These are phyloP conservation scores for Dryococelus australis DNA, from an alignment of 2,888 invertebrate genomes.

Conservation along the genomic window DNA sequence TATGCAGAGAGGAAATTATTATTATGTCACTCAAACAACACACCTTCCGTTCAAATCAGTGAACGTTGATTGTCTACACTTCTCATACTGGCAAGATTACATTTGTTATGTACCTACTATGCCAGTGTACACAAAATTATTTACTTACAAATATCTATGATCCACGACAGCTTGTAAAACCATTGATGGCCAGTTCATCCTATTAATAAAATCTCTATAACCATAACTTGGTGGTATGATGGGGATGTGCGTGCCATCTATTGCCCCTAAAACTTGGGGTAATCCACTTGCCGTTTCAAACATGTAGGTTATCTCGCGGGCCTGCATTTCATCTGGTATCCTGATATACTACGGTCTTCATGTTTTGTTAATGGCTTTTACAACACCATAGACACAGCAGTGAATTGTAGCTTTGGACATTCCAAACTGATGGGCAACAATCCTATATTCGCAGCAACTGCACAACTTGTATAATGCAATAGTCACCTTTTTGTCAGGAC, in stretches of 20 bases:
- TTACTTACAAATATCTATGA: constrained; percentile 41
- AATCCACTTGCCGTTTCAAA: constrained; percentile 37
- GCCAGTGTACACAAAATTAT: neutral
- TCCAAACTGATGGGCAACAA: neutral
- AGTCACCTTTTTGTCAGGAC: neutral
- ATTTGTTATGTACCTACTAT: no score
- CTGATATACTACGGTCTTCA: neutral
- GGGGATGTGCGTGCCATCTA: constrained; percentile 49
- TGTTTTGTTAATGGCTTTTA: neutral
- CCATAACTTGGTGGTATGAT: constrained; percentile 45
- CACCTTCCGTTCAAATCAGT: no score
- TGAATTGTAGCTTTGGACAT: neutral
- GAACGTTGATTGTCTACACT: no score
- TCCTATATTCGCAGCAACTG: neutral
- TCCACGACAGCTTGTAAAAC: no score
- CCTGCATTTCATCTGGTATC: neutral
- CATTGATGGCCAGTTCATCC: constrained; percentile 48
- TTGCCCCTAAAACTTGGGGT: constrained; percentile 52
- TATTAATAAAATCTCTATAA: constrained; percentile 46
- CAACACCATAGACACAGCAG: neutral
- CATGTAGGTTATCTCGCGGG: neutral
- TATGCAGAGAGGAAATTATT: neutral
- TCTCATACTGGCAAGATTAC: no score
- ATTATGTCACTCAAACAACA: neutral
- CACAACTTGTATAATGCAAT: neutral